Percentiles rank a stretch among this genome's conserved stretches.
phyloP scores from a whole-genome alignment of 2,888 invertebrate species.

The Ophion costatus region DNA sequence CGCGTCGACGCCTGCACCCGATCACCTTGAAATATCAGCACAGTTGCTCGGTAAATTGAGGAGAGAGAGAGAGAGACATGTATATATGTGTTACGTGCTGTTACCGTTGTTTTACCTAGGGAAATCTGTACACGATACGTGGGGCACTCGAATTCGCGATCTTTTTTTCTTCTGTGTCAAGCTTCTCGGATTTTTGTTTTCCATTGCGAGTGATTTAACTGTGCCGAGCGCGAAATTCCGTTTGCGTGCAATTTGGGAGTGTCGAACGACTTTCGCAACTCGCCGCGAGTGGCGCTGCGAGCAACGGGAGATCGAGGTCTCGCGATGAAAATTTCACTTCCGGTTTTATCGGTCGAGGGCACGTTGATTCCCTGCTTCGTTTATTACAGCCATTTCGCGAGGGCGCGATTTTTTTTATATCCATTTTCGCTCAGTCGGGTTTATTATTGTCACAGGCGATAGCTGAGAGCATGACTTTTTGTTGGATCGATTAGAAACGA shows the following conservation, averaged over 20 bases:
- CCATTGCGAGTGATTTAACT: background rate
- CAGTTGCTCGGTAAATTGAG: conserved; percentile 39
- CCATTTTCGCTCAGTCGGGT: too few species aligned
- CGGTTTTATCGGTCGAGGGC: background rate
- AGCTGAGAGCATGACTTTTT: background rate
- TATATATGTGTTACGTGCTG: background rate
- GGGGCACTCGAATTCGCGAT: background rate
- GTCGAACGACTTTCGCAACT: background rate
- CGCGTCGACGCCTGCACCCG: background rate
- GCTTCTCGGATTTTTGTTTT: background rate
- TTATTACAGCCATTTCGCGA: too few species aligned
- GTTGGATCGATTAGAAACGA: background rate
- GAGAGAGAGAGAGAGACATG: too few species aligned
- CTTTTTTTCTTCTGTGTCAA: background rate
- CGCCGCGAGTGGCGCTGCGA: background rate
- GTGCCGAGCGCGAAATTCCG: background rate
- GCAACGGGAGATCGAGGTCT: background rate
- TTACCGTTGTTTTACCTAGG: background rate
- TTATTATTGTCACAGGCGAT: background rate
- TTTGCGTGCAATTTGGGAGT: background rate
- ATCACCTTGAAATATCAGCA: conserved; percentile 53
- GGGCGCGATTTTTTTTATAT: too few species aligned
- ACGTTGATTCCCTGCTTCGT: too few species aligned
- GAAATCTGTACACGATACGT: conserved; percentile 8
- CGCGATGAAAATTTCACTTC: background rate